Percentiles rank a stretch among this genome's conserved stretches.
phyloP scores from a whole-genome alignment of 2,888 invertebrate genomes.

The Noctua janthe region DNA sequence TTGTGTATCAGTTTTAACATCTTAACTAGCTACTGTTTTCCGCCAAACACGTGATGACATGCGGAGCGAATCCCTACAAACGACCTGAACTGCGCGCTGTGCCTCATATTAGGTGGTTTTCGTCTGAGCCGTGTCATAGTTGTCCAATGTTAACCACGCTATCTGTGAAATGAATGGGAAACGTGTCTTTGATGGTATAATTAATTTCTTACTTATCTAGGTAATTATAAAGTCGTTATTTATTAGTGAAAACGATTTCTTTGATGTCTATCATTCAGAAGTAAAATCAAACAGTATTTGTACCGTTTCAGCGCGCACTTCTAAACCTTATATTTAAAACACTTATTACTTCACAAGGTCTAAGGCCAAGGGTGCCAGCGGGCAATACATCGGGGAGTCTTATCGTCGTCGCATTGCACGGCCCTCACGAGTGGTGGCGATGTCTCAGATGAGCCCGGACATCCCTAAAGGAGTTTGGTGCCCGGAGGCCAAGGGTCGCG shows the following conservation, averaged over 20 bases:
- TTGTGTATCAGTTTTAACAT: constrained; percentile 10
- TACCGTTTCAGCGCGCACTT: no score
- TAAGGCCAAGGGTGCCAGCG: no score
- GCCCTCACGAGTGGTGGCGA: no score
- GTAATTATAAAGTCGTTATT: not conserved
- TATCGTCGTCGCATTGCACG: no score
- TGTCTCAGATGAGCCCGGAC: no score
- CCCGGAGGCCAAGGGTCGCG: no score
- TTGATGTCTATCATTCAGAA: not conserved
- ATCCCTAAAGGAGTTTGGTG: no score
- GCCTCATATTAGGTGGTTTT: constrained; percentile 19
- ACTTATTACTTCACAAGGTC: no score
- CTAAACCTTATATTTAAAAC: no score
- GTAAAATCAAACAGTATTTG: no score
- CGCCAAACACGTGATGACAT: constrained; percentile 13
- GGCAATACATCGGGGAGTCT: no score
- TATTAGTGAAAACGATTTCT: not conserved
- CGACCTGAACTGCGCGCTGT: not conserved
- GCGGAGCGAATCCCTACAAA: constrained; percentile 35
- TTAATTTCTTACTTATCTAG: not conserved
- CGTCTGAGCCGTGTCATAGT: constrained; percentile 16
- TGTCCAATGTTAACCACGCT: not conserved
- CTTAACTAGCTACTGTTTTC: constrained; percentile 9
- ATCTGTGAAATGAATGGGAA: not conserved
- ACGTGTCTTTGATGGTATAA: not conserved